These are phyloP conservation scores for Chymomyza procnemis DNA, from an alignment of 2,888 invertebrate genomes.

Conservation along the genomic window DNA sequence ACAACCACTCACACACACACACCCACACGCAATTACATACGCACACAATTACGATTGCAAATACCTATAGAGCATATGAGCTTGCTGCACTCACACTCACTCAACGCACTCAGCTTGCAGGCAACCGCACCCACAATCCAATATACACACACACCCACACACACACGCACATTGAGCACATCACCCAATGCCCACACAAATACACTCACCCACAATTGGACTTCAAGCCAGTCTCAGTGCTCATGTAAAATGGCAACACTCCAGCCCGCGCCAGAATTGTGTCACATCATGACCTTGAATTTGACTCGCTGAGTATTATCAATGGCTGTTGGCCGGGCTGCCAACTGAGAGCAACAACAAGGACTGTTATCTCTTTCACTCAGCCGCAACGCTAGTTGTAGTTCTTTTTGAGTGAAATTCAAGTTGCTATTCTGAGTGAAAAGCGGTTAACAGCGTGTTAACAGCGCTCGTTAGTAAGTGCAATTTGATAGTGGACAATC, in stretches of 20 bases:
- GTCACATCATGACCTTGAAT: conserved; percentile 67
- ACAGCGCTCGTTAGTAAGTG: neutral
- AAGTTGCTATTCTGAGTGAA: neutral
- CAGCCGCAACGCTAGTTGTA: neutral
- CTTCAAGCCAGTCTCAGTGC: neutral
- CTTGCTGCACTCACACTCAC: neutral
- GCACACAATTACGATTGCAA: conserved; percentile 5
- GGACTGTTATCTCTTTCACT: neutral
- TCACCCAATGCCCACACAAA: neutral
- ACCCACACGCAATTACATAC: conserved; percentile 23
- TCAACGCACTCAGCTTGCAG: conserved; percentile 43
- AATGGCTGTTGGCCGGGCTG: neutral
- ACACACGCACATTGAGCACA: conserved; percentile 4
- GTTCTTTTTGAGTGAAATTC: neutral
- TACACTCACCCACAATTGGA: conserved; percentile 23
- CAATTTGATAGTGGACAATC: neutral
- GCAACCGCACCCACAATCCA: conserved; percentile 58
- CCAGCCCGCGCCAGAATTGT: conserved; percentile 55
- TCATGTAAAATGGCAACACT: conserved; percentile 33
- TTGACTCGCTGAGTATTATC: conserved; percentile 33
- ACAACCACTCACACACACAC: too few relatives aligned
- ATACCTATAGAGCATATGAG: neutral
- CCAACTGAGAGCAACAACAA: neutral
- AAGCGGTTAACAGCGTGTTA: neutral
- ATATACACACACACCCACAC: conserved; percentile 25